These are phyloP conservation scores for Dendrolimus pini DNA, from an alignment of 2,888 invertebrate genomes.

Conservation along the genomic window DNA sequence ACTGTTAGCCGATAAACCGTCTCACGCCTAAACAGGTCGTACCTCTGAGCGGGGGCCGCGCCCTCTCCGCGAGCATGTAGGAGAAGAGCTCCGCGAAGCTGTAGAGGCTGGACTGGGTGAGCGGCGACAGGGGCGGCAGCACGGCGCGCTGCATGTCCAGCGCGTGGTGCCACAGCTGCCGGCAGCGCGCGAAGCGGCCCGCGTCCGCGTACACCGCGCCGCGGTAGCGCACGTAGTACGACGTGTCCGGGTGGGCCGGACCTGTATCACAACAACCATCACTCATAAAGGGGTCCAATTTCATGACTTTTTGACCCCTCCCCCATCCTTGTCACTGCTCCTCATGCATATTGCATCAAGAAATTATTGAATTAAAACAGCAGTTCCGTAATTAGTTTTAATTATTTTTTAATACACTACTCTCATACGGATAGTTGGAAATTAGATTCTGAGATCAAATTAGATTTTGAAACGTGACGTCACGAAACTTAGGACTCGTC, in stretches of 20 bases:
- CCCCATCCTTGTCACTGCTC: too few relatives aligned
- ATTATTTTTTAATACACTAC: too few relatives aligned
- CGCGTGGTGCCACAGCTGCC: slow-evolving; percentile 97
- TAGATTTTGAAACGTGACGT: too few relatives aligned
- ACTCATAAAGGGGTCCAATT: background rate
- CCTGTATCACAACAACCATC: slow-evolving; percentile 42
- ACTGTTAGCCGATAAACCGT: too few relatives aligned
- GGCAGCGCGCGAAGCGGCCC: slow-evolving; percentile 94
- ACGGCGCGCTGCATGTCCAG: slow-evolving; percentile 96
- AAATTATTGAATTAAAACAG: too few relatives aligned
- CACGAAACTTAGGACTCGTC: too few relatives aligned
- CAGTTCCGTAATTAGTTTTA: too few relatives aligned
- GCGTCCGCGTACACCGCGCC: slow-evolving; percentile 97
- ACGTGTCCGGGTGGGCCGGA: slow-evolving; percentile 97
- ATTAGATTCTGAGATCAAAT: too few relatives aligned
- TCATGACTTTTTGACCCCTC: too few relatives aligned
- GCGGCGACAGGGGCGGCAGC: slow-evolving; percentile 93
- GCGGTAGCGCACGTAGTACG: slow-evolving; percentile 95
- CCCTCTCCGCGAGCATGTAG: slow-evolving; percentile 94
- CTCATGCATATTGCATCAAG: too few relatives aligned
- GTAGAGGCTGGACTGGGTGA: slow-evolving; percentile 95
- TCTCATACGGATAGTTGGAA: too few relatives aligned
- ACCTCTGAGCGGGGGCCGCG: slow-evolving; percentile 80
- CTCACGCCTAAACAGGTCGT: background rate
- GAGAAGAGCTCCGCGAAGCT: slow-evolving; percentile 96